Percentiles rank a stretch among this genome's conserved stretches.
Conservation (phyloP, 2,797 vertebrate genomes). For the Leptatherina wallacei region DNA sequence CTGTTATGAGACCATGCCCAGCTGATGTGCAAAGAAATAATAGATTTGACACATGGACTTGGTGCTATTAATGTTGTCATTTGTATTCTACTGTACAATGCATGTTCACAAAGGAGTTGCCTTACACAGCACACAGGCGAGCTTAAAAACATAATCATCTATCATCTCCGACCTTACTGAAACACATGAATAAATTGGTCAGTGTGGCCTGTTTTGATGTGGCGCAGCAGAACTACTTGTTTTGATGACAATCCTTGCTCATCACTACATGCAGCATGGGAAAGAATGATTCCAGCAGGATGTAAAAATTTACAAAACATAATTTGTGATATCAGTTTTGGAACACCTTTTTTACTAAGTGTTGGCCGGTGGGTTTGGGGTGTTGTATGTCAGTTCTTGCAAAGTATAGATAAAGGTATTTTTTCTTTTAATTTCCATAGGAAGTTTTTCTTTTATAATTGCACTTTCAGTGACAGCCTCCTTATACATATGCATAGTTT, state of each 20-base stretch:
- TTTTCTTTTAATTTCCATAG: too few species aligned
- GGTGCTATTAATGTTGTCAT: constrained; percentile 47
- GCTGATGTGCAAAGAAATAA: constrained; percentile 39
- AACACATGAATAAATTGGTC: constrained; percentile 68
- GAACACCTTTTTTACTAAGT: neutral
- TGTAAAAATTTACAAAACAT: constrained; percentile 14
- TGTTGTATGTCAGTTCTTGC: neutral
- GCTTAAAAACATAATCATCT: constrained; percentile 66
- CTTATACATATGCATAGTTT: constrained; percentile 13
- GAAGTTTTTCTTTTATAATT: neutral
- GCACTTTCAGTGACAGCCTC: neutral
- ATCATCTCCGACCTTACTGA: constrained; percentile 54
- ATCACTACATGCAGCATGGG: constrained; percentile 9
- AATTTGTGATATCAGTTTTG: constrained; percentile 26
- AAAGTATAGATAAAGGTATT: neutral
- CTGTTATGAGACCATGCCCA: neutral
- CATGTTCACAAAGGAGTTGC: constrained; percentile 38
- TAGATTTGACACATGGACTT: constrained; percentile 22
- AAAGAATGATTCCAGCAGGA: constrained; percentile 26
- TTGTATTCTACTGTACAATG: constrained; percentile 51
- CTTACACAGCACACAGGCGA: constrained; percentile 45
- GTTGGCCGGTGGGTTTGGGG: neutral
- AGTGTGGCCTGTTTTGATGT: constrained; percentile 55
- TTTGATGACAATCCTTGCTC: constrained; percentile 36
- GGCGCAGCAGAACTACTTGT: constrained; percentile 55